A percentile compares a stretch with the other conserved stretches of the same genome.
Evolutionary conservation across 2,113 vertebrate genomes (phyloP).

Genomic region (Galemys pyrenaicus): DNA sequence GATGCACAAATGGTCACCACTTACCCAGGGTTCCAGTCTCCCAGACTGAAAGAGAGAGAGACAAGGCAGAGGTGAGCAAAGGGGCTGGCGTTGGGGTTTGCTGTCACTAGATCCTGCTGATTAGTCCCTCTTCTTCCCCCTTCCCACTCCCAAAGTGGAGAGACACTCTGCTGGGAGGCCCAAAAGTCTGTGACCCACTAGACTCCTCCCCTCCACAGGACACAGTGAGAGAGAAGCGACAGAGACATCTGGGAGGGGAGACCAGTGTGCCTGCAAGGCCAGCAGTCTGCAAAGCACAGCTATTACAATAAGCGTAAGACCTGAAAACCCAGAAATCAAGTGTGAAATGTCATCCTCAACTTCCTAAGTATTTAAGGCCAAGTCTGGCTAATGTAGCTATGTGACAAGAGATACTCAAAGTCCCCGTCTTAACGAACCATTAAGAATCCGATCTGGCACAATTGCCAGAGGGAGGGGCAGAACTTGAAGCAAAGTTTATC

Average conservation of each 20-base stretch:
- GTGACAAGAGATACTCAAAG: slow-evolving; percentile 15
- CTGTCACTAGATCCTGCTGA: background rate
- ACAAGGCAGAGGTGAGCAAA: background rate
- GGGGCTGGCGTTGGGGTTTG: background rate
- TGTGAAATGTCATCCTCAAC: background rate
- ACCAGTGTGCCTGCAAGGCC: fast-evolving
- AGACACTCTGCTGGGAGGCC: background rate
- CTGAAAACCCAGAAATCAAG: background rate
- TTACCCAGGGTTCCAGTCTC: slow-evolving; percentile 84
- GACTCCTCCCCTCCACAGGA: too few relatives aligned
- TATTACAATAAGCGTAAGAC: fast-evolving
- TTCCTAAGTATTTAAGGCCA: background rate
- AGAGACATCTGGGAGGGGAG: background rate
- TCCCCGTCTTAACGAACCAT: slow-evolving; percentile 37
- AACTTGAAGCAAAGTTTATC: background rate
- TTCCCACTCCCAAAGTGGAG: background rate
- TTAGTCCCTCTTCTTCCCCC: background rate
- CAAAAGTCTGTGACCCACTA: background rate
- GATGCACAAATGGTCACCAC: slow-evolving; percentile 27
- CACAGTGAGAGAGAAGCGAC: background rate
- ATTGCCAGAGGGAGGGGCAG: background rate
- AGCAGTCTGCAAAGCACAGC: background rate
- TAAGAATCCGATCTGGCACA: background rate
- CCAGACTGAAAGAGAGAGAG: slow-evolving; percentile 81
- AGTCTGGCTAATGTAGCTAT: background rate